phyloP scores from a whole-genome alignment of 2,797 vertebrate species.

The Erethizon dorsatum region DNA sequence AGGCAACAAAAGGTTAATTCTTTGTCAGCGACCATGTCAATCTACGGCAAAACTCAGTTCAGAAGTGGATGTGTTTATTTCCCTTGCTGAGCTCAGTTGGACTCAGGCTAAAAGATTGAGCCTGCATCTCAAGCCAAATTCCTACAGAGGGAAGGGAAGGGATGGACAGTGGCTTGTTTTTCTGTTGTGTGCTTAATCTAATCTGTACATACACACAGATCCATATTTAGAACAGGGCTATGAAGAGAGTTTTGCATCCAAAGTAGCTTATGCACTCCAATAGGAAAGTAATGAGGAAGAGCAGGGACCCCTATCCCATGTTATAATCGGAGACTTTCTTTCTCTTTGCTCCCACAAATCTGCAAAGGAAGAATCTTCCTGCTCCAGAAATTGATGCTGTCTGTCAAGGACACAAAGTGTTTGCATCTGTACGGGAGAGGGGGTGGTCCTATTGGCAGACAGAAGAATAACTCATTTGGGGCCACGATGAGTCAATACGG shows the following conservation, averaged over 20 bases:
- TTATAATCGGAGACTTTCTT: fast-evolving
- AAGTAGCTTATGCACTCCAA: fast-evolving
- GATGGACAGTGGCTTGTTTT: background rate
- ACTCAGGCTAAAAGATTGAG: constrained; percentile 55
- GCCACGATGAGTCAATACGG: background rate
- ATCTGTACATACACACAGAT: background rate
- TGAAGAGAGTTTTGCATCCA: fast-evolving
- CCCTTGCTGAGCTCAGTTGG: constrained; percentile 35
- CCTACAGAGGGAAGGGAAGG: constrained; percentile 53
- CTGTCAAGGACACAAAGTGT: constrained; percentile 71
- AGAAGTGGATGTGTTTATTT: constrained; percentile 45
- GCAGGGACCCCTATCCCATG: fast-evolving
- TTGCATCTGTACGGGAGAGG: background rate
- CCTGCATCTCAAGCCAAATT: constrained; percentile 75
- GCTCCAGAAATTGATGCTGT: constrained; percentile 48
- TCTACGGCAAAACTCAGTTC: background rate
- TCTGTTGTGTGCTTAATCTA: background rate
- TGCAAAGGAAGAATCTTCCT: background rate
- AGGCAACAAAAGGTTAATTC: background rate
- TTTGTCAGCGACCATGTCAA: background rate
- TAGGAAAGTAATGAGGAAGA: fast-evolving
- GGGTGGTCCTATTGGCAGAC: constrained; percentile 6
- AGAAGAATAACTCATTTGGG: constrained; percentile 32
- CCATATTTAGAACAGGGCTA: background rate
- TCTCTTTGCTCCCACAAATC: constrained; percentile 16